Evolutionary conservation across 2,888 invertebrate genomes (phyloP), one percentile per base, ranked within the genome.

Genomic region (Colostygia pectinataria): DNA sequence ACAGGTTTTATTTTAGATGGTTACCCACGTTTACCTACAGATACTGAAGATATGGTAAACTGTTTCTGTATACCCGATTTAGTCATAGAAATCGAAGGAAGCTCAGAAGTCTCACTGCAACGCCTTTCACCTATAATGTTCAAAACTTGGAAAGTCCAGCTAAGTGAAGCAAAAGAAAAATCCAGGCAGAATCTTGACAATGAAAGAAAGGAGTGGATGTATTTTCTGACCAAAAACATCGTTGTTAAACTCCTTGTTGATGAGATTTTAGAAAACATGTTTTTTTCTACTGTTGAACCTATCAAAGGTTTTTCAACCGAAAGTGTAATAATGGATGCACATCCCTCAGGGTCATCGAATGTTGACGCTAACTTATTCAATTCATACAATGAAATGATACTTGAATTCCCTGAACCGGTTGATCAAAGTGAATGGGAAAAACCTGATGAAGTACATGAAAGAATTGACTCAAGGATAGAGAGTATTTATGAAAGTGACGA

Each of bases 1-100:
- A 77, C 73, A 10, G 93, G 93, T 3, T 83, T 93, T 66, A 80
- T 93, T 28, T 68, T 94, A 27, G 93, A 93, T 69, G 92, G 92
- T 40, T 94, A 92, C 77, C 94, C 94, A 5, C 91, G 84, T 68
- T 71, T 91, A 48, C 70, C 86, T 4, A 74, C 77, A 37, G 93
- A 94, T 69, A 68, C 92, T 2, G 84, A 91, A 55, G 81, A 88
- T 27, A 91, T 93, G 86, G 49, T 83, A 3, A 63, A 83, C 14
- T 74, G 80, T 58, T 88, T 74, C 64, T 82, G 89, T 24, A 84
- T 93, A 39, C 94, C 94, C 0, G 93, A 94, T 70, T 61, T 92
- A 42, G 69, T 93, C 5, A 72, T 93, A 31, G 87, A 91, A 68
- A 65, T 93, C 52, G 77, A 83, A 53, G 76, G 79, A 23, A 75